A percentile compares a stretch with the other conserved stretches of the same genome.
phyloP scores from a whole-genome alignment of 2,113 vertebrate species.

The Cygnus buccinator region DNA sequence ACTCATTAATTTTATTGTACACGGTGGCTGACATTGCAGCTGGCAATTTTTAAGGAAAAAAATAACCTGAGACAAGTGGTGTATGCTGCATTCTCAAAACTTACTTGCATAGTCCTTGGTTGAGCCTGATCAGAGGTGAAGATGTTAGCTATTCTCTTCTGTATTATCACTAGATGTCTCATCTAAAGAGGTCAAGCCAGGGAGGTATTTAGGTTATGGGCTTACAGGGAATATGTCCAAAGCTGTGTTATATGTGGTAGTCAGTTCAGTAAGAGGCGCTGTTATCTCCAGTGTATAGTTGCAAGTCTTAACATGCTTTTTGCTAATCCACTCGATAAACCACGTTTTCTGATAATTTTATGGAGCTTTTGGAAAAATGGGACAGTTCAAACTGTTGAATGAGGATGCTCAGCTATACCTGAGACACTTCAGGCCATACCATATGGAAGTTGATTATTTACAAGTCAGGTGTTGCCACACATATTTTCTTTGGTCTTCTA shows the following conservation, averaged over 20 bases:
- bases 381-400: background rate
- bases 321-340: background rate
- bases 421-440: background rate
- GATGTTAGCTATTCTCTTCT: background rate
- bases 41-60: constrained; percentile 1
- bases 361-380: background rate
- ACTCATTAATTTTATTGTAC: background rate
- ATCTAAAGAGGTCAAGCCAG: background rate
- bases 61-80: background rate
- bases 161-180: background rate
- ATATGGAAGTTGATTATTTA: background rate
- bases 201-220: background rate
- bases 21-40: background rate
- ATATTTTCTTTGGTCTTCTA: background rate
- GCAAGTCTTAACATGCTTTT: background rate
- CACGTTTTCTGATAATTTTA: background rate
- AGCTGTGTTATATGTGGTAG: background rate
- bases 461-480: background rate
- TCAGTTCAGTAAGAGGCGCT: background rate
- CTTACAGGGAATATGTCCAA: background rate
- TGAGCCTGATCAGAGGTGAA: background rate
- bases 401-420: background rate
- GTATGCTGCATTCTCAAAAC: background rate
- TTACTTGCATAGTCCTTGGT: background rate
- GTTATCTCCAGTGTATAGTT: background rate